Conservation (phyloP, 1,140 invertebrate genomes). For the Brachionus rotundiformis region DNA sequence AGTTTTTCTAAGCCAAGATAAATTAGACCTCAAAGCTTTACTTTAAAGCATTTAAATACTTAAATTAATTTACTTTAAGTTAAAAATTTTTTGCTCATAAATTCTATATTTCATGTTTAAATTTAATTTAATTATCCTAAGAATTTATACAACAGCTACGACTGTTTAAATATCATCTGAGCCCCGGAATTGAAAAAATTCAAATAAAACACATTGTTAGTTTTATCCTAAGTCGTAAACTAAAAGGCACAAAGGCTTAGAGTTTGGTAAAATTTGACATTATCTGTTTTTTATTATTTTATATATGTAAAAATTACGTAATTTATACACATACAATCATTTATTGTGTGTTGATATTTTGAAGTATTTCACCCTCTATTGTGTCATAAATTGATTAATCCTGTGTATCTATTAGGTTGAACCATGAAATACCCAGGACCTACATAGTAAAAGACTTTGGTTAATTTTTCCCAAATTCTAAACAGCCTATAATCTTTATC, state of each 20-base stretch:
- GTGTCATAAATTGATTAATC: not conserved
- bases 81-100: not conserved
- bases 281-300: conserved; percentile 1
- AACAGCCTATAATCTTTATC: not conserved
- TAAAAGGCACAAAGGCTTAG: not conserved
- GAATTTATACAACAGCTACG: not conserved
- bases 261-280: not conserved
- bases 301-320: conserved; percentile 2
- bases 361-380: not conserved
- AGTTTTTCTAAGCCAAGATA: not conserved
- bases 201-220: not conserved
- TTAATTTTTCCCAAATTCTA: not conserved
- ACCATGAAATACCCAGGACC: not conserved
- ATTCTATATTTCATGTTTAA: not conserved
- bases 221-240: not conserved
- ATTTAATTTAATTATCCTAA: not conserved
- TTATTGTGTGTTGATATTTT: not conserved
- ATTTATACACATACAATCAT: not conserved
- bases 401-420: not conserved
- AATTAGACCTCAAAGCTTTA: not conserved
- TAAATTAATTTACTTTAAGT: not conserved
- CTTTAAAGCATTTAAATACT: too few relatives aligned
- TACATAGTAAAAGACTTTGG: not conserved
- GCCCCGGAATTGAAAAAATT: not conserved
- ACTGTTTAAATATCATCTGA: not conserved